A percentile compares a stretch with the other conserved stretches of the same genome.
Conservation (phyloP, 2,888 invertebrate genomes). For the Heteromurus nitidus region DNA sequence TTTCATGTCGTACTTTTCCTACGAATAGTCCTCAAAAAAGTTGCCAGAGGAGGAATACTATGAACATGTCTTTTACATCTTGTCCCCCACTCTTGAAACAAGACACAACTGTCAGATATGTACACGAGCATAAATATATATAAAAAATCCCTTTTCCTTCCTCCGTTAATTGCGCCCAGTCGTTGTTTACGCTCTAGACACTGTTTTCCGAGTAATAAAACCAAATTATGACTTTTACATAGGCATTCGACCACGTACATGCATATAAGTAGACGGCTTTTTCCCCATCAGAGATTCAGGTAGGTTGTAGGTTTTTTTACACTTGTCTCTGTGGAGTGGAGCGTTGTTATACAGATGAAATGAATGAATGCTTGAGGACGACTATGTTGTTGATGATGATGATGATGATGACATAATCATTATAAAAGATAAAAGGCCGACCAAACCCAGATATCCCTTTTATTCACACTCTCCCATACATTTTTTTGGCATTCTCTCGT, state of each 20-base stretch:
- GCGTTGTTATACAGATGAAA: background rate
- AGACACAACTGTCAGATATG: background rate
- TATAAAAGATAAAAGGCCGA: constrained; percentile 20
- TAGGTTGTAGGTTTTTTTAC: constrained; percentile 1
- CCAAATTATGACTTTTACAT: constrained; percentile 1
- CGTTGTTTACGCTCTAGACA: too few species aligned
- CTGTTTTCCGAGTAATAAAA: too few species aligned
- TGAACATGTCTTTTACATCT: constrained; percentile 16
- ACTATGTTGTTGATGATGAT: too few species aligned
- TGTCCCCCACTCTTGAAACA: background rate
- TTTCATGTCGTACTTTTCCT: background rate
- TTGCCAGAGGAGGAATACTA: too few species aligned
- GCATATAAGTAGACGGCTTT: background rate
- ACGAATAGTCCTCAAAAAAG: background rate
- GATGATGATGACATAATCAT: constrained; percentile 57
- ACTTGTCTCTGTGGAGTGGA: background rate
- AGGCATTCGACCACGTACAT: background rate
- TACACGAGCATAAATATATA: background rate
- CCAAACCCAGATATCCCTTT: constrained; percentile 6
- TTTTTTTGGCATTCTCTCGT: background rate
- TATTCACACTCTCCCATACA: background rate
- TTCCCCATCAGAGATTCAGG: background rate
- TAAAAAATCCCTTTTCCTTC: too few species aligned
- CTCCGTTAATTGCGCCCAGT: too few species aligned
- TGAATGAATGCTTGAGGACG: constrained; percentile 29